Base-by-base conservation (phyloP, 2,888 invertebrate species). In the Ophion obscuratus region DNA sequence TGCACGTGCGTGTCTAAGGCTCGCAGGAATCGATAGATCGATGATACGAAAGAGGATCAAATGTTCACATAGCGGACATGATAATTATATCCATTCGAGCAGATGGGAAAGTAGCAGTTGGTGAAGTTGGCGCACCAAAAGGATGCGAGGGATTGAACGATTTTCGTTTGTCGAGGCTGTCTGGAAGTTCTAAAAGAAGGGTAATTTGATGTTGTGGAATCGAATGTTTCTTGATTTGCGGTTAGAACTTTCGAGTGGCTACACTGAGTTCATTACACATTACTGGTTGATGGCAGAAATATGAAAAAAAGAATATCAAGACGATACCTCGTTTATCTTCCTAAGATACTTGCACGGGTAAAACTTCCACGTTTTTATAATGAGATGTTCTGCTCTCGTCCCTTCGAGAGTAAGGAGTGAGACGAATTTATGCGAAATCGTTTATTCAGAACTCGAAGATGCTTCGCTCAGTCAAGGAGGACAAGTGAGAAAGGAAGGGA, bases 391-490 rank as follows among this genome's bases (percentile, higher is more conserved):
- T 20, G 20, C 27, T 64, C 64, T 76, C 40, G 3, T 17, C 1
- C 40, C 40, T 31, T 9, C 2, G 40, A 36, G 36, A n/a, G 36
- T 53, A 66, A 14, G 24, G 14, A 27, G 75, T 31, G 14, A 73
- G 64, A 73, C 36, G 20, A 20, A 64, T 20, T 47, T n/a, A 9
- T 59, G 57, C 17, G 20, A 44, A 75, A 75, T 84, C 44, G 40
- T 66, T 80, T 71, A 80, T 84, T 75, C 80, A 76, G n/a, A 36
- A 57, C 17, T 36, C 20, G n/a, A 57, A 20, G 64, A 47, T 44
- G 24, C 70, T 17, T 24, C 10, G 14, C 53, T 14, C 36, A 31
- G 47, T 24, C 24, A 67, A 59, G 68, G 17, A 53, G 53, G 53
- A 17, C 14, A 53, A 53, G n/a, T 47, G 68, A 44, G 9, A 14